phyloP scores from a whole-genome alignment of 2,113 vertebrate genomes.

The Mohoua ochrocephala region DNA sequence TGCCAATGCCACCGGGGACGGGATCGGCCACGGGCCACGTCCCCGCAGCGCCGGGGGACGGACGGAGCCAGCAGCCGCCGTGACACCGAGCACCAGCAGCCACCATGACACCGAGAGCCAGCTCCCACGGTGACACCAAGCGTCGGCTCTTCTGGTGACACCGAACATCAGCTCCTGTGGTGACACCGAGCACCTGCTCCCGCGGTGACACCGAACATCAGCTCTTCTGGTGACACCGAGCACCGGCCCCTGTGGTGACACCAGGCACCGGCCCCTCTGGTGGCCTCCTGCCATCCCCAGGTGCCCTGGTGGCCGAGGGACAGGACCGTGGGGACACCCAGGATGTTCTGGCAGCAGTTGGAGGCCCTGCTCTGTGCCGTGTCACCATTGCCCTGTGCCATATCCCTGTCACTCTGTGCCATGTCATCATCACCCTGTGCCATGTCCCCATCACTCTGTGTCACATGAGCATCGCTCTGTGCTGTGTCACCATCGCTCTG shows the following conservation, averaged over 20 bases:
- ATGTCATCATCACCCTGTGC: background rate
- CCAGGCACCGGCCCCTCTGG: rapidly evolving
- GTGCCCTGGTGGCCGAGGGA: background rate
- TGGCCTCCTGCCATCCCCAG: background rate
- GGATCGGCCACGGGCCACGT: rapidly evolving
- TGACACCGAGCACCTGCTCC: background rate
- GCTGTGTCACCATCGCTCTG: background rate
- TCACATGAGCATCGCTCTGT: no score
- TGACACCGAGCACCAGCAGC: background rate
- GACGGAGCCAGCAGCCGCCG: rapidly evolving
- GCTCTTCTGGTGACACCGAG: background rate
- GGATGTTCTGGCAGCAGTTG: background rate
- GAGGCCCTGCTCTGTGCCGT: background rate
- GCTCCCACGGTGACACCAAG: background rate
- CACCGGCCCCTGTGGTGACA: background rate
- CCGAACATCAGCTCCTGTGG: background rate
- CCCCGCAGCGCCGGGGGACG: background rate
- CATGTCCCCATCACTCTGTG: no score
- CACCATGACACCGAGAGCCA: no score
- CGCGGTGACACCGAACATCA: background rate
- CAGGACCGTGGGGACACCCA: background rate
- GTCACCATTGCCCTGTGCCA: background rate
- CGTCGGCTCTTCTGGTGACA: rapidly evolving
- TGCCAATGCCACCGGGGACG: rapidly evolving
- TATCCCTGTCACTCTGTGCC: background rate